A percentile compares a stretch with the other conserved stretches of the same genome.
Conservation (phyloP, 2,113 vertebrate genomes). For the Salminus brasiliensis region DNA sequence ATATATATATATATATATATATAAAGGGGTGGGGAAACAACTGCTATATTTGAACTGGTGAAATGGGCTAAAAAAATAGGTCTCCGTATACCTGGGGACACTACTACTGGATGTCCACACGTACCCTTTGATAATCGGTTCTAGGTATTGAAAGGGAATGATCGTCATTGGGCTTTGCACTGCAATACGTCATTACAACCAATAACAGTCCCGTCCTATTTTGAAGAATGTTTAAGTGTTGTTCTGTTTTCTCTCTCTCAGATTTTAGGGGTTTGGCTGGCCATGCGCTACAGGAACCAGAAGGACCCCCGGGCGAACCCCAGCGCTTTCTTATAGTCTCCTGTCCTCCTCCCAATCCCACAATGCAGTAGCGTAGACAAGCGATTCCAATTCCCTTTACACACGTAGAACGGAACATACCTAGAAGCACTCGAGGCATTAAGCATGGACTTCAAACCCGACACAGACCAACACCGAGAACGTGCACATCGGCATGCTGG, state of each 20-base stretch:
- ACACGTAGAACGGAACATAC: constrained; percentile 58
- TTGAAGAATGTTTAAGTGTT: too few relatives aligned
- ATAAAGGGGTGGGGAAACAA: too few relatives aligned
- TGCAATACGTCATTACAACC: too few relatives aligned
- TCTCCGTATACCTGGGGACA: too few relatives aligned
- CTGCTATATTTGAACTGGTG: too few relatives aligned
- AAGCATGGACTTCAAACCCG: constrained; percentile 36
- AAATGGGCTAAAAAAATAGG: too few relatives aligned
- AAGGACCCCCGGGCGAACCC: constrained; percentile 93
- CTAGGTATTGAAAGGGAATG: too few relatives aligned
- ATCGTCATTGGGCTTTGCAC: too few relatives aligned
- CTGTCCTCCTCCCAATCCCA: neutral
- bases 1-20: too few relatives aligned
- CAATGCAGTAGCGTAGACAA: constrained; percentile 28
- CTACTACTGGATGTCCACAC: too few relatives aligned
- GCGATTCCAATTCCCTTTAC: constrained; percentile 49
- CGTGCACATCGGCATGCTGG: constrained; percentile 55
- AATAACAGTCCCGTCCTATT: too few relatives aligned
- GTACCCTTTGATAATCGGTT: too few relatives aligned
- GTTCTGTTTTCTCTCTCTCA: constrained; percentile 55
- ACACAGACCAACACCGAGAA: constrained; percentile 36
- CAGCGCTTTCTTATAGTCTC: constrained; percentile 89
- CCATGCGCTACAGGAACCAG: constrained; percentile 92
- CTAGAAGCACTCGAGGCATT: constrained; percentile 51
- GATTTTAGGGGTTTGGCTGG: constrained; percentile 93